phyloP scores from a whole-genome alignment of 2,113 vertebrate species.

The Mus musculus region GRCm39 chr10:129560001-129560500 shows the following conservation, averaged over 20 bases:
- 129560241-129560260: neutral
- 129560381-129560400: neutral
- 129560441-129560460: neutral
- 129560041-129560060: neutral
- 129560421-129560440: neutral
- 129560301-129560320: neutral
- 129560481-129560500: neutral
- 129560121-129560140: neutral
- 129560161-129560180: neutral
- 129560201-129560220: neutral
- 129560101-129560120: neutral
- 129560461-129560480: neutral
- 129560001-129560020: neutral
- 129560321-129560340: neutral
- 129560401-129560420: neutral
- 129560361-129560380: neutral
- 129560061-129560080: neutral
- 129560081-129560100: neutral
- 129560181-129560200: neutral
- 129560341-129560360: neutral
- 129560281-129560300: neutral
- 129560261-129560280: neutral
- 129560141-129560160: neutral
- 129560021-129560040: neutral
- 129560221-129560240: neutral